Evolutionary conservation across 2,888 invertebrate genomes (phyloP).

Genomic region (Xylocampa areola): DNA sequence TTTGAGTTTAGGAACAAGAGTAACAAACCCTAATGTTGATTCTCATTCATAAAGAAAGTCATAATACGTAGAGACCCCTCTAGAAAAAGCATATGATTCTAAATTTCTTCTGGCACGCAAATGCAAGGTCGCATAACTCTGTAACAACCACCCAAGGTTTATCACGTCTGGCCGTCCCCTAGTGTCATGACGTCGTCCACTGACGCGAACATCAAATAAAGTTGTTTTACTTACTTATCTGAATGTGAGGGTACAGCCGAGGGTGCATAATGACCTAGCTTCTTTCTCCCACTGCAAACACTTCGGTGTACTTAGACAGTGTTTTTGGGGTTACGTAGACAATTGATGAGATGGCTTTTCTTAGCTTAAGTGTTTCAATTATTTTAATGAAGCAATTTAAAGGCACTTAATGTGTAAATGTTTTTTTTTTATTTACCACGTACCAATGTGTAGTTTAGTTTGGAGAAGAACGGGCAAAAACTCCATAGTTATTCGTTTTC

Average conservation of each 20-base stretch:
- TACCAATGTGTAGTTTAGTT: no score
- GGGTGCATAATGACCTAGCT: constrained; percentile 86
- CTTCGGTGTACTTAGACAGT: constrained; percentile 62
- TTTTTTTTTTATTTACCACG: no score
- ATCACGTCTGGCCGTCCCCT: constrained; percentile 69
- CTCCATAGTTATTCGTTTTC: no score
- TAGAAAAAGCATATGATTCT: constrained; percentile 57
- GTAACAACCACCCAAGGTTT: constrained; percentile 65
- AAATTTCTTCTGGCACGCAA: constrained; percentile 66
- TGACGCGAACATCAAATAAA: constrained; percentile 87
- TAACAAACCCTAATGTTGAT: not conserved
- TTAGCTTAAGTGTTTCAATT: no score
- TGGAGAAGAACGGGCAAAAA: no score
- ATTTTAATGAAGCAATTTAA: no score
- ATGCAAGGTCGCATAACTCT: constrained; percentile 59
- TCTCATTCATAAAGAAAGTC: constrained; percentile 6
- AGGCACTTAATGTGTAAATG: no score
- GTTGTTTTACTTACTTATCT: constrained; percentile 88
- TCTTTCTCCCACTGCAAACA: constrained; percentile 60
- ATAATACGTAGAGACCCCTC: constrained; percentile 32
- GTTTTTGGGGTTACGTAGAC: constrained; percentile 50
- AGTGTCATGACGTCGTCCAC: constrained; percentile 74
- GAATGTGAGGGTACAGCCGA: constrained; percentile 64
- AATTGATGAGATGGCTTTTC: not conserved
- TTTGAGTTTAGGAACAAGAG: no score